Evolutionary conservation across 2,797 vertebrate species (phyloP).

Genomic region (Brotula barbata): DNA sequence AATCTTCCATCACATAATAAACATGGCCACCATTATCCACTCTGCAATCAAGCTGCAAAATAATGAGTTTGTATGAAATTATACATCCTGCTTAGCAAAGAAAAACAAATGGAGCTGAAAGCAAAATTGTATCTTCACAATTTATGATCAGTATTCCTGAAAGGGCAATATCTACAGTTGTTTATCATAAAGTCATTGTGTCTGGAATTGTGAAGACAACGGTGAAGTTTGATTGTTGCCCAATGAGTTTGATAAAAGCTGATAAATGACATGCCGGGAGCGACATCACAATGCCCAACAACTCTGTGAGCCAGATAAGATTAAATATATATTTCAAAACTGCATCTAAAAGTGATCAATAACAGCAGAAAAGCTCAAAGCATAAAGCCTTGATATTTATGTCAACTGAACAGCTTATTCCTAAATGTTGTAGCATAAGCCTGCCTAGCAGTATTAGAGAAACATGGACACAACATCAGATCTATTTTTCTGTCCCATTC

Average conservation of each 20-base stretch:
- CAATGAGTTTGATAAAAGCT: neutral
- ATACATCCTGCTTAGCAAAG: neutral
- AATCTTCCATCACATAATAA: neutral
- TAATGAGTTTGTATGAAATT: neutral
- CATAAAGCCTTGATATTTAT: too few relatives aligned
- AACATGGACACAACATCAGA: too few relatives aligned
- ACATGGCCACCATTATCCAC: neutral
- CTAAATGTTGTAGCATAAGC: too few relatives aligned
- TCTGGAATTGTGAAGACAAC: neutral
- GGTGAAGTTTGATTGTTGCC: neutral
- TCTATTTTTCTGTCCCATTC: too few relatives aligned
- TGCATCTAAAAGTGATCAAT: too few relatives aligned
- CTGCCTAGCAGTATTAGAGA: too few relatives aligned
- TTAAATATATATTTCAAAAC: too few relatives aligned
- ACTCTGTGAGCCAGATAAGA: constrained; percentile 10
- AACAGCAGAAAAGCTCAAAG: too few relatives aligned
- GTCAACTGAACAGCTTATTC: too few relatives aligned
- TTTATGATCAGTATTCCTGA: too few relatives aligned
- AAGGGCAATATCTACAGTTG: too few relatives aligned
- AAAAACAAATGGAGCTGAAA: neutral
- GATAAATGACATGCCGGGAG: neutral
- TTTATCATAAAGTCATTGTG: neutral
- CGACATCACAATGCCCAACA: neutral
- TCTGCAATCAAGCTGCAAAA: constrained; percentile 9
- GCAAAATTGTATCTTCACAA: neutral